Evolutionary conservation across 23 tunicate genomes (phyloP), one percentile per base, ranked within the genome.

Genomic region (Ascidia mentula): DNA sequence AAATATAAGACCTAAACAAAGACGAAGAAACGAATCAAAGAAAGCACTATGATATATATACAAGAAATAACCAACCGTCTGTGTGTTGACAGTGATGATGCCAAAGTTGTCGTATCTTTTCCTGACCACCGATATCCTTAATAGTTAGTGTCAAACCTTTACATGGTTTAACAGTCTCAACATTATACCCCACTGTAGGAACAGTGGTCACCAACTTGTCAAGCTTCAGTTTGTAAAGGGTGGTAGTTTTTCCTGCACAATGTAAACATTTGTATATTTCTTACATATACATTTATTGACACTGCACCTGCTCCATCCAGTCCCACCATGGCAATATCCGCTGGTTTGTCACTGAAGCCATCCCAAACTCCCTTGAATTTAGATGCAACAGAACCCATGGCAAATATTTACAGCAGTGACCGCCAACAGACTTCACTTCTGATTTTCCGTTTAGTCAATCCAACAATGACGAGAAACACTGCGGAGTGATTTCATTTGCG

Each of bases 151-250:
- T 77, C 1, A 84, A 31, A 20, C 89, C 89, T 80, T 85, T 89
- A 77, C 89, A 89, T 4, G 89, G 89, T 22, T 75, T 70, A 9
- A 89, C 87, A n/a, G 95, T 89, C 69, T 89, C 88, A 2, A 89
- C 94, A 38, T 89, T 89, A 76, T 83, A 89, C 24, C 94, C 94
- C n/a, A 89, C 72, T 0, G 94, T 89, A 6, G 94, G 94, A 40
- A 89, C 79, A 8, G 94, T 89, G 20, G 88, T 59, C 34, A 89
- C 80, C 20, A 46, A 32, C 72, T 84, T 80, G 36, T 78, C 53
- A 40, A 79, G 60, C 78, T 83, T 78, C 75, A 89, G 61, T 59
- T 89, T 89, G 84, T 83, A 89, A 24, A 83, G 34, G 7, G 60
- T 59, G 0, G 94, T 89, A 18, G 94, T 89, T 84, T 89, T 89